Evolutionary conservation across 2,113 vertebrate genomes (phyloP).

Genomic region (Smithornis capensis): DNA sequence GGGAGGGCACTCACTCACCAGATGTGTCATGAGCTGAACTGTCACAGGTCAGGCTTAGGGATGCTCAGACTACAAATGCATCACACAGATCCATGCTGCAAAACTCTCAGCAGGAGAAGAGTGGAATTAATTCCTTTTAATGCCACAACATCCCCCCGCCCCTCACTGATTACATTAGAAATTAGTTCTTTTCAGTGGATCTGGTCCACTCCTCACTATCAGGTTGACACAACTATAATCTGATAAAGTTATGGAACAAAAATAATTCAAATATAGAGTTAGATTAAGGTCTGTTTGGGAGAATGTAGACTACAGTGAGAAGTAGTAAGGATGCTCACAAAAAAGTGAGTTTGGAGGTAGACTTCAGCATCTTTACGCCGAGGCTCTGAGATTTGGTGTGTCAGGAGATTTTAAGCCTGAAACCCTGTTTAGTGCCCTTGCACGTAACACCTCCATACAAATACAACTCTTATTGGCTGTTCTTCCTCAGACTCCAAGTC

Average conservation of each 20-base stretch:
- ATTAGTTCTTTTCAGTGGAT: neutral
- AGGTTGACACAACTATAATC: neutral
- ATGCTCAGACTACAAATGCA: neutral
- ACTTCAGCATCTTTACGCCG: neutral
- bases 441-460: neutral
- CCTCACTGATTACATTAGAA: neutral
- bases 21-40: slow-evolving; percentile 1
- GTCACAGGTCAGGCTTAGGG: neutral
- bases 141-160: neutral
- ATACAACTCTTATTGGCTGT: neutral
- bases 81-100: neutral
- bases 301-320: neutral
- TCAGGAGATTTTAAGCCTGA: neutral
- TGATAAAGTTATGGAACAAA: neutral
- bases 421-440: neutral
- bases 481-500: neutral
- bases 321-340: neutral
- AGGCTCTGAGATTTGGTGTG: neutral
- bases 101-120: neutral
- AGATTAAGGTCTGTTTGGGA: neutral
- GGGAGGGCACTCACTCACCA: slow-evolving; percentile 13
- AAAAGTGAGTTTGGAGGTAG: neutral
- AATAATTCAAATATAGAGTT: neutral
- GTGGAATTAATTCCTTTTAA: neutral
- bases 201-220: neutral